Evolutionary conservation across 35 echinoderm and acorn worm species (phyloP).

Genomic region (Apostichopus californicus): DNA sequence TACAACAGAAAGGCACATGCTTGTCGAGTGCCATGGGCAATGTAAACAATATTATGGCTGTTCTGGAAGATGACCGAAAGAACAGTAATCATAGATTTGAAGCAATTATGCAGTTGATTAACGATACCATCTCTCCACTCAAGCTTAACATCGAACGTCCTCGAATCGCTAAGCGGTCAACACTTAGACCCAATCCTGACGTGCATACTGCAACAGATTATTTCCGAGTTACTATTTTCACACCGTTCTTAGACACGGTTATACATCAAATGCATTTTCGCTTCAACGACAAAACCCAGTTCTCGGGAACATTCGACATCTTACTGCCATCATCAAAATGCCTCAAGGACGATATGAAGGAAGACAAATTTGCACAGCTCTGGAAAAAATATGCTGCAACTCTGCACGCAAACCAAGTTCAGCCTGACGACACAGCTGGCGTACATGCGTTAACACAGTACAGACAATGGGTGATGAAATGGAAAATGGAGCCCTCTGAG

Average conservation of each 20-base stretch:
- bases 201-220: background rate
- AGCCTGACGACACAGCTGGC: background rate
- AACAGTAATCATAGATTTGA: background rate
- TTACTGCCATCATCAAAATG: background rate
- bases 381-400: background rate
- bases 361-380: background rate
- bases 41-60: background rate
- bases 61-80: slow-evolving; percentile 7
- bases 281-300: background rate
- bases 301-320: background rate
- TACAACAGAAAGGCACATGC: background rate
- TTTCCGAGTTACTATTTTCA: background rate
- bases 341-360: background rate
- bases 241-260: background rate
- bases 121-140: background rate
- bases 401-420: background rate
- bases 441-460: background rate
- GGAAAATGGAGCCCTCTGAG: background rate
- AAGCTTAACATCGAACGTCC: background rate
- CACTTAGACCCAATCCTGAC: background rate
- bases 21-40: background rate
- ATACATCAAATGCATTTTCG: background rate
- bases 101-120: background rate
- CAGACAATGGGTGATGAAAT: background rate
- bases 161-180: background rate